Evolutionary conservation across 23 tunicate genomes (phyloP).

Genomic region (Phallusia fumigata): DNA sequence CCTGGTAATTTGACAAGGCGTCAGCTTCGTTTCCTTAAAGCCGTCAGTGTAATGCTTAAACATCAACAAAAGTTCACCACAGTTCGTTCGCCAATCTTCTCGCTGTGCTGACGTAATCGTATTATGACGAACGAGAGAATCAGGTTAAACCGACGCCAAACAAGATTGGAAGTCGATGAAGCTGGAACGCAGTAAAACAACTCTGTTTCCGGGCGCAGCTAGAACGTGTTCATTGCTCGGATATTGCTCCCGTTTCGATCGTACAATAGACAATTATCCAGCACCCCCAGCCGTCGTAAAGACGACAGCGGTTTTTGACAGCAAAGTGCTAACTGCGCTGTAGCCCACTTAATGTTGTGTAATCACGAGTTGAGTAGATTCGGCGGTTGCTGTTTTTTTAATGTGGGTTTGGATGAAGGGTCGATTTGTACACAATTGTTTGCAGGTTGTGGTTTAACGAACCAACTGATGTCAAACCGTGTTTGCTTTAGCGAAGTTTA

Average conservation of each 20-base stretch:
- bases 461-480: too few relatives aligned
- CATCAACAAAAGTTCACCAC: neutral
- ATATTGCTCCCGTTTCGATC: conserved; percentile 8
- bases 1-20: too few relatives aligned
- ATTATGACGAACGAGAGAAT: neutral
- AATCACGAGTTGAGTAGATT: neutral
- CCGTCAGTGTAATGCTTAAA: too few relatives aligned
- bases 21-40: too few relatives aligned
- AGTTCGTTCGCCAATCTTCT: neutral
- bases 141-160: neutral
- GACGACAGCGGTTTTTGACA: neutral
- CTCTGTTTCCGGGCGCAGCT: neutral
- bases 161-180: neutral
- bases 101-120: conserved; percentile 3
- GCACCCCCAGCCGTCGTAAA: neutral
- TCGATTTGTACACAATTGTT: too few relatives aligned
- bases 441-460: too few relatives aligned
- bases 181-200: neutral
- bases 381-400: neutral
- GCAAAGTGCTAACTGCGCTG: conserved; percentile 10
- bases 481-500: too few relatives aligned
- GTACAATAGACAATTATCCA: neutral
- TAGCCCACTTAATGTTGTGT: conserved; percentile 7
- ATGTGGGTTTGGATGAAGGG: too few relatives aligned
- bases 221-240: neutral